Conservation (phyloP, 2,113 vertebrate species). For the Corythoichthys intestinalis region DNA sequence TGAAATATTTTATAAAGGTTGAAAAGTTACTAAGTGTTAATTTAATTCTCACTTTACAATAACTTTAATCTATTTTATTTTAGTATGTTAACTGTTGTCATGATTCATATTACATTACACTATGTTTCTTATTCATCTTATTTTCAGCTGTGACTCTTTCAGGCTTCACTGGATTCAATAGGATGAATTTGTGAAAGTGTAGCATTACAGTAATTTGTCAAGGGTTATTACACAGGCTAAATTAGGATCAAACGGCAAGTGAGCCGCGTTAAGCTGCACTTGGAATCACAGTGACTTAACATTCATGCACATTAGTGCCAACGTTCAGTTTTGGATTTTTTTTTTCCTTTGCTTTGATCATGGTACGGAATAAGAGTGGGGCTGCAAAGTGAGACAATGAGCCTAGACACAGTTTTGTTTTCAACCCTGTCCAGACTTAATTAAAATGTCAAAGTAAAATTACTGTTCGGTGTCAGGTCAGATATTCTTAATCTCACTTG, state of each 20-base stretch:
- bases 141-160: background rate
- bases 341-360: background rate
- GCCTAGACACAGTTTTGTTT: background rate
- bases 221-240: background rate
- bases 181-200: background rate
- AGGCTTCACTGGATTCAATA: background rate
- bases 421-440: background rate
- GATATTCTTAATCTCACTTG: background rate
- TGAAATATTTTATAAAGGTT: no score
- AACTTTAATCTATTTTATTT: background rate
- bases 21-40: no score
- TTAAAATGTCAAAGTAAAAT: slow-evolving; percentile 5
- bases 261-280: background rate
- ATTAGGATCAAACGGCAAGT: slow-evolving; percentile 3
- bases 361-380: background rate
- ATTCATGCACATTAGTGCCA: background rate
- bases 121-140: background rate
- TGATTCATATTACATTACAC: background rate
- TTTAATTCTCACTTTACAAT: no score
- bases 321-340: background rate
- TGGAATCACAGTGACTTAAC: slow-evolving; percentile 4
- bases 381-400: background rate
- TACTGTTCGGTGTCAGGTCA: slow-evolving; percentile 1
- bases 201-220: slow-evolving; percentile 1
- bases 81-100: background rate